Evolutionary conservation across 2,888 invertebrate genomes (phyloP), one percentile per base, ranked within the genome.

Genomic region (Amblyjoppa fuscipennis): DNA sequence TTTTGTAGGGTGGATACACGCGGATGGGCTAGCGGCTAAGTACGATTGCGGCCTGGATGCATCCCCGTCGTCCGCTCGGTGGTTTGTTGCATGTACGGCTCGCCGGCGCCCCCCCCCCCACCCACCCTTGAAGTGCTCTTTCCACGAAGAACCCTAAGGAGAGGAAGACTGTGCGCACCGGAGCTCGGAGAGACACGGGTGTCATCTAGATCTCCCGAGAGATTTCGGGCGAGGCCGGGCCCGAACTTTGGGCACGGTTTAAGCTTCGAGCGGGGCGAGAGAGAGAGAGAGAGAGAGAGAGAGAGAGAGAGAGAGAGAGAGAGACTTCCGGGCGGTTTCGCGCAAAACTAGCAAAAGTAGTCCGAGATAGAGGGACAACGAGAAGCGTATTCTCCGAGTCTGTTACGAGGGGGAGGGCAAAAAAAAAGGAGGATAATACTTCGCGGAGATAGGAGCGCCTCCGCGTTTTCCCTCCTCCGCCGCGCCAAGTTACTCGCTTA

Each of bases 141-240:
- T 5, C 20, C 16, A 20, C 3, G 49, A 20, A 66, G 25, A 56
- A 61, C 49, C 69, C 51, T 38, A 85, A 89, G 88, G 75, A 59
- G 83, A 74, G 64, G 64, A 59, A 74, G 66, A 73, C 56, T 20
- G 25, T 56, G 49, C 20, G 20, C 20, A 20, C 45, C 69, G 25
- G 25, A 11, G 25, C 25, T 13, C 59, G 56, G 9, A 64, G 59
- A 68, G 77, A 28, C 9, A 56, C 74, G 80, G 87, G 88, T 89
- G 89, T 89, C 88, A 89, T 90, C 87, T 87, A 90, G 90, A 91
- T 91, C 87, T 87, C 83, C 68, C 51, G 83, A 64, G 80, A 91
- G 89, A 92, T 91, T 90, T 90, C 88, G 87, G 88, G 88, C 87
- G 41, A 51, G 25, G 11, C 51, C 20, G 5, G 70, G 59, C 38